Evolutionary conservation across 2,113 vertebrate species (phyloP).

Genomic region (Spea multiplicata): DNA sequence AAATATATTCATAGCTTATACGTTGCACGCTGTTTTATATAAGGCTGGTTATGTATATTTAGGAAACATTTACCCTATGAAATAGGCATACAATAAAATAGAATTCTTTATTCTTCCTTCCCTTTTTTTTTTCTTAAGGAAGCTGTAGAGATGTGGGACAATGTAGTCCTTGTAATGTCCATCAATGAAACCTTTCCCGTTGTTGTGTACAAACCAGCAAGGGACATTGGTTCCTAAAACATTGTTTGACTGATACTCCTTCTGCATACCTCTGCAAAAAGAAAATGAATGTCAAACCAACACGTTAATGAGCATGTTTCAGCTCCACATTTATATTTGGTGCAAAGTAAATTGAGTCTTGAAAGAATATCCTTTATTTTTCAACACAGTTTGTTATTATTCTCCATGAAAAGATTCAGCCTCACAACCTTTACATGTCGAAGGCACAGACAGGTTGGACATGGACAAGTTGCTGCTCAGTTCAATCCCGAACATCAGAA

Average conservation of each 20-base stretch:
- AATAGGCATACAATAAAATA: neutral
- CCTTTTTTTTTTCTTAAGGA: slow-evolving; percentile 57
- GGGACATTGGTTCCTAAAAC: slow-evolving; percentile 71
- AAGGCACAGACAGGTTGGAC: too few species aligned
- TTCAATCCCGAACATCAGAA: too few species aligned
- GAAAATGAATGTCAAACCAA: neutral
- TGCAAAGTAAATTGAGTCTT: too few species aligned
- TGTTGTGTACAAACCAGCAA: slow-evolving; percentile 98
- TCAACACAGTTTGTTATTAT: too few species aligned
- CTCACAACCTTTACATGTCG: too few species aligned
- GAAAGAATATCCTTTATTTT: too few species aligned
- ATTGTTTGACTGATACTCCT: slow-evolving; percentile 80
- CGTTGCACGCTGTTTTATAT: neutral
- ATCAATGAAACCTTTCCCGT: slow-evolving; percentile 92
- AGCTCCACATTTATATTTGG: too few species aligned
- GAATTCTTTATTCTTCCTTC: neutral
- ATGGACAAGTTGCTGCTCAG: too few species aligned
- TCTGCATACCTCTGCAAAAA: slow-evolving; percentile 82
- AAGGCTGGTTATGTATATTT: slow-evolving; percentile 1
- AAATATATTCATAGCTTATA: neutral
- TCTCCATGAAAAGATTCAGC: too few species aligned
- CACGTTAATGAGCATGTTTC: too few species aligned
- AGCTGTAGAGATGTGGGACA: slow-evolving; percentile 81
- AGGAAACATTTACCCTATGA: slow-evolving; percentile 8
- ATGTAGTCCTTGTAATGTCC: slow-evolving; percentile 87